phyloP scores from a whole-genome alignment of 92 coral and sea anemone genomes.

The Pocillopora grandis region DNA sequence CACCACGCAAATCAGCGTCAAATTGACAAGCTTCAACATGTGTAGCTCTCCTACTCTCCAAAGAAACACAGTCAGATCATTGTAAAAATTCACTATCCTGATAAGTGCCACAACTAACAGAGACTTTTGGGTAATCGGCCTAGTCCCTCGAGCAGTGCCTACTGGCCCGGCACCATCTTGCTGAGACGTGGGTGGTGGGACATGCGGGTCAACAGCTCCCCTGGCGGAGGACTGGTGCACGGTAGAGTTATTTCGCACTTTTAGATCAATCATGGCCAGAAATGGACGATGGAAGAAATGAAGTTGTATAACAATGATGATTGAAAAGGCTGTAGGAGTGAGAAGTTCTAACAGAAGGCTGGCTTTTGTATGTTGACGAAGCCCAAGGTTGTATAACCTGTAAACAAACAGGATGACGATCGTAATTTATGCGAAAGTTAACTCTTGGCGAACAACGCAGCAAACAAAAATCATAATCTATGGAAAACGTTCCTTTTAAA shows the following conservation, averaged over 20 bases:
- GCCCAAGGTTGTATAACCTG: slow-evolving; percentile 95
- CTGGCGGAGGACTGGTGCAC: slow-evolving; percentile 24
- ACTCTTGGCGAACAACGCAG: not conserved
- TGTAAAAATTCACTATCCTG: slow-evolving; percentile 70
- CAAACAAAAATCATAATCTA: not conserved
- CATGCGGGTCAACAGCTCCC: slow-evolving; percentile 16
- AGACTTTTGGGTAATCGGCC: slow-evolving; percentile 51
- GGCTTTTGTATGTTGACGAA: slow-evolving; percentile 98
- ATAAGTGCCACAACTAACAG: slow-evolving; percentile 54
- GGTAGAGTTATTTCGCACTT: slow-evolving; percentile 40
- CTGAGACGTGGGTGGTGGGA: slow-evolving; percentile 16
- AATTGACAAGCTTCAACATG: slow-evolving; percentile 83
- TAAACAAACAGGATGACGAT: not conserved
- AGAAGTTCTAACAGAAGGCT: slow-evolving; percentile 87
- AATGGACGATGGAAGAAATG: slow-evolving; percentile 98
- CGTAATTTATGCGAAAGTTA: not conserved
- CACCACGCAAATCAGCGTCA: slow-evolving; percentile 89
- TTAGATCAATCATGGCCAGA: slow-evolving; percentile 96
- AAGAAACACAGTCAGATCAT: slow-evolving; percentile 79
- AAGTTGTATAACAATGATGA: slow-evolving; percentile 92
- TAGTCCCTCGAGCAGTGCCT: slow-evolving; percentile 7
- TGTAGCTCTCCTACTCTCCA: slow-evolving; percentile 98
- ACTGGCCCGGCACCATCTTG: slow-evolving; percentile 13
- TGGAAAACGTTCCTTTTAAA: too few species aligned
- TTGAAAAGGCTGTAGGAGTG: slow-evolving; percentile 97